Evolutionary conservation across 2,888 invertebrate genomes (phyloP).

Genomic region (Ligdia adustata): DNA sequence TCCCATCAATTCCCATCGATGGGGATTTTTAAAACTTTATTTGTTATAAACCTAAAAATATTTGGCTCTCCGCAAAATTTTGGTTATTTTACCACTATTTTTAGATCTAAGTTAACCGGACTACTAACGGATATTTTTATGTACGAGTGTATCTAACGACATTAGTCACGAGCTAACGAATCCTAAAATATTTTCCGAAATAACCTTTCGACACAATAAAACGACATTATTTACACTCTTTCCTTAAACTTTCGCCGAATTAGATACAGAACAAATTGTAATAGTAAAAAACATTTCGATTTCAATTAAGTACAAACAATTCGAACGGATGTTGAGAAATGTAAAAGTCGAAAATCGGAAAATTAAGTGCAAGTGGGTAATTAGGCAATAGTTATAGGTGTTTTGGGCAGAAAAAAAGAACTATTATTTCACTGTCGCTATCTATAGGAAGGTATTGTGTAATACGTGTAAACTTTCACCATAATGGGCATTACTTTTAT

Average conservation of each 20-base stretch:
- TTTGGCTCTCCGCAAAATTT: no score
- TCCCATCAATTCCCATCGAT: no score
- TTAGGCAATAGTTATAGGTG: background rate
- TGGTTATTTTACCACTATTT: no score
- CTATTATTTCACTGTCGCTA: background rate
- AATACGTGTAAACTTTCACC: background rate
- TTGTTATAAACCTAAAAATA: no score
- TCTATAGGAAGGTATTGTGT: background rate
- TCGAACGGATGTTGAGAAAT: constrained; percentile 1
- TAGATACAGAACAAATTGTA: constrained; percentile 27
- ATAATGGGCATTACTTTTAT: no score
- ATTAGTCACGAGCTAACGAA: no score
- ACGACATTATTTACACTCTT: constrained; percentile 8
- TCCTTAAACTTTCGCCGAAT: constrained; percentile 30
- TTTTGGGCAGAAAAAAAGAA: background rate
- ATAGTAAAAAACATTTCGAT: constrained; percentile 28
- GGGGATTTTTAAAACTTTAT: no score
- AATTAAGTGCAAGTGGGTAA: constrained; percentile 5
- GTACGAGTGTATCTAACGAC: no score
- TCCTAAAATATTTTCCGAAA: no score
- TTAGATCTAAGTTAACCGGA: no score
- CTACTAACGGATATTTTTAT: no score
- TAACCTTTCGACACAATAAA: background rate
- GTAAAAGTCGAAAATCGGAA: constrained; percentile 23
- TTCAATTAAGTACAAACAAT: constrained; percentile 26